Evolutionary conservation across 2,113 vertebrate genomes (phyloP).

Genomic region (Gallinago undulata): DNA sequence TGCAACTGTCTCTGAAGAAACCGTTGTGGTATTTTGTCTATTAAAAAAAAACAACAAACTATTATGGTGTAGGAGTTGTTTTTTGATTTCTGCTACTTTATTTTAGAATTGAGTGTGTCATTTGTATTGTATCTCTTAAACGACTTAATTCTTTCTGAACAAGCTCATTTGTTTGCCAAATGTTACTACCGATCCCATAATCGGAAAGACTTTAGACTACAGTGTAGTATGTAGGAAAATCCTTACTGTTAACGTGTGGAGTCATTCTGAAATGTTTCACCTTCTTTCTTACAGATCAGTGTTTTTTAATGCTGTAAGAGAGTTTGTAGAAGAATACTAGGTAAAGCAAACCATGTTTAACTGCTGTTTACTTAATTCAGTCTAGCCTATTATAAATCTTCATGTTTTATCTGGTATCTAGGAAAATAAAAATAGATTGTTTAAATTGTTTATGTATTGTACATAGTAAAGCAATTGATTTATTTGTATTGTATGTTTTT

Average conservation of each 20-base stretch:
- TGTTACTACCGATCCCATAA: rapidly evolving
- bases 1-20: not conserved
- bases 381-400: constrained; percentile 23
- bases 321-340: not conserved
- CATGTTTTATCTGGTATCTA: not conserved
- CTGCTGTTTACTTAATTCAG: constrained; percentile 21
- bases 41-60: not conserved
- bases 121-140: not conserved
- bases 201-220: not conserved
- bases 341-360: not conserved
- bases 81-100: not conserved
- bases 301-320: not conserved
- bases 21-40: not conserved
- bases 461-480: not conserved
- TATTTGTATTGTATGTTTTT: not conserved
- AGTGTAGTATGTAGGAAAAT: not conserved
- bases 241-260: not conserved
- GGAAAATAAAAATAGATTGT: constrained; percentile 38
- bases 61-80: not conserved
- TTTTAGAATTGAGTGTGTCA: not conserved
- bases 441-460: constrained; percentile 10
- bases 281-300: not conserved
- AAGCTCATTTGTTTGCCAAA: not conserved
- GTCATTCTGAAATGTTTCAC: not conserved
- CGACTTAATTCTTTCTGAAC: not conserved